A percentile compares a stretch with the other conserved stretches of the same genome.
phyloP scores from a whole-genome alignment of 2,888 invertebrate genomes.

The Andrena trimmerana region DNA sequence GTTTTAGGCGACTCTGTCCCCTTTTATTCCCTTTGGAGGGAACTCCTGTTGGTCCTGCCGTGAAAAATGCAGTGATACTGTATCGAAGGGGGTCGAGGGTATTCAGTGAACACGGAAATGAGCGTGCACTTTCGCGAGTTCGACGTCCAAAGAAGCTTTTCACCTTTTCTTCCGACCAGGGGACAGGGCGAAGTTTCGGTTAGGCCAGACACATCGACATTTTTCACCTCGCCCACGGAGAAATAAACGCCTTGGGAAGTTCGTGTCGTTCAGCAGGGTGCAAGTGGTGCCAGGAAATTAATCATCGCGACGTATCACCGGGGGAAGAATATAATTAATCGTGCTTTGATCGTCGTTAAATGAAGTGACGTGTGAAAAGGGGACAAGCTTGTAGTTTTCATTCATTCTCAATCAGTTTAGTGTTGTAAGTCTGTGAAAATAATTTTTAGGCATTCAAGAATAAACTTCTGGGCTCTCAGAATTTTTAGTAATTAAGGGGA shows the following conservation, averaged over 20 bases:
- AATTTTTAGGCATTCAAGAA: not conserved
- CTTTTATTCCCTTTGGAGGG: conserved; percentile 25
- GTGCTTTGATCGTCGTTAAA: conserved; percentile 16
- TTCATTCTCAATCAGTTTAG: not conserved
- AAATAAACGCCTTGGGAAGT: not conserved
- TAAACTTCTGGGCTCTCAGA: not conserved
- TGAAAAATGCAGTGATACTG: conserved; percentile 40
- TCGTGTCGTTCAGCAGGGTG: not conserved
- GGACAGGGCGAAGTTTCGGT: conserved; percentile 22
- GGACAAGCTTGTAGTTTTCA: not conserved
- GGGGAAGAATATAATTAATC: conserved; percentile 26
- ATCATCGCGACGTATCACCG: conserved; percentile 23
- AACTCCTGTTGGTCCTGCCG: conserved; percentile 16
- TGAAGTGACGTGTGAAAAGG: conserved; percentile 7
- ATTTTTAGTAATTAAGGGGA: not conserved
- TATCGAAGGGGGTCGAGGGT: conserved; percentile 35
- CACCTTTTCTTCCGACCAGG: conserved; percentile 22
- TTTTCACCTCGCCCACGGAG: conserved; percentile 32
- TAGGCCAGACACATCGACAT: conserved; percentile 13
- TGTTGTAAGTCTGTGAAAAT: not conserved
- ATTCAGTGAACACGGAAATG: conserved; percentile 43
- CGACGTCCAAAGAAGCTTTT: conserved; percentile 20
- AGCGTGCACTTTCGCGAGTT: conserved; percentile 47
- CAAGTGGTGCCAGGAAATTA: conserved; percentile 20
- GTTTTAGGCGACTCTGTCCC: conserved; percentile 6